Conservation (phyloP, 2,113 vertebrate genomes). For the Platycercus adscitus region DNA sequence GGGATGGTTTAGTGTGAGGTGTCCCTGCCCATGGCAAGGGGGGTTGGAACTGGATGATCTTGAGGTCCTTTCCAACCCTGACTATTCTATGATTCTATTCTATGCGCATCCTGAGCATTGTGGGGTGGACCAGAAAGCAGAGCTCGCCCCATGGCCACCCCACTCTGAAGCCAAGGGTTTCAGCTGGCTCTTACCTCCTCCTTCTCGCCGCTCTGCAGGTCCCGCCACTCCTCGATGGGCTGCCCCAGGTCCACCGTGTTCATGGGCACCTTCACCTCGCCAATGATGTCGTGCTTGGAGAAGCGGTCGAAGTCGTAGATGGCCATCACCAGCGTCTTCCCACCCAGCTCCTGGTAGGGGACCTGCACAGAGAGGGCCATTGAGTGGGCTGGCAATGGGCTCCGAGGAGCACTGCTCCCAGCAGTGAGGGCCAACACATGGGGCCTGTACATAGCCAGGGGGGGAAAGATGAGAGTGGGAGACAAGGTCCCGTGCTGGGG, state of each 20-base stretch:
- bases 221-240: slow-evolving; percentile 95
- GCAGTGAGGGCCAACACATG: fast-evolving
- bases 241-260: slow-evolving; percentile 96
- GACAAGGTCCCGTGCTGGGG: fast-evolving
- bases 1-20: no score
- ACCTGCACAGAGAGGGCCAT: slow-evolving; percentile 77
- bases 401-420: fast-evolving
- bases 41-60: no score
- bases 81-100: no score
- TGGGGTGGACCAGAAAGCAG: background rate
- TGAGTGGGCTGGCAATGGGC: fast-evolving
- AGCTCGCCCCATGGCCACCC: background rate
- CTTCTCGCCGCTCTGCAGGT: slow-evolving; percentile 94
- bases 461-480: background rate
- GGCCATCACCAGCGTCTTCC: slow-evolving; percentile 95
- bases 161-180: background rate
- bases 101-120: background rate
- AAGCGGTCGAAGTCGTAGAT: slow-evolving; percentile 98
- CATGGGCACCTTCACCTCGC: slow-evolving; percentile 94
- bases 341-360: slow-evolving; percentile 95
- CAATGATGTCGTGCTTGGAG: slow-evolving; percentile 96
- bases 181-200: slow-evolving; percentile 86
- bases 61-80: no score
- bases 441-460: background rate
- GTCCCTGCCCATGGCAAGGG: no score